Evolutionary conservation across 2,113 vertebrate genomes (phyloP).

Genomic region (Syngnathus scovelli): DNA sequence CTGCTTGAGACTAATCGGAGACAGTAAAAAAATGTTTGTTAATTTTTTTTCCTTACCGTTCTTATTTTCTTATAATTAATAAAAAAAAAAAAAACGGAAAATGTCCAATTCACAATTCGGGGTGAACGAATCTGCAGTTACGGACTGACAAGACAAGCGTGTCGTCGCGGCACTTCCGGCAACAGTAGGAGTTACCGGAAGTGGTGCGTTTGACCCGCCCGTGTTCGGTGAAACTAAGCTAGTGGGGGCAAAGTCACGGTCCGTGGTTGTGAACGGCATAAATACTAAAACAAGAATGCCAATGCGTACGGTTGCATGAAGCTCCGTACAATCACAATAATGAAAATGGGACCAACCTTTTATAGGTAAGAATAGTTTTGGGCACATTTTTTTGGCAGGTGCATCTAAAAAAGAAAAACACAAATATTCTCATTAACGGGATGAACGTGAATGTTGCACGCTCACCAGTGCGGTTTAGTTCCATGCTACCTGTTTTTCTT

Average conservation of each 20-base stretch:
- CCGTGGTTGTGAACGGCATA: no score
- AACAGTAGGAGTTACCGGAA: not conserved
- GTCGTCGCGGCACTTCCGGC: not conserved
- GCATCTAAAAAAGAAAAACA: no score
- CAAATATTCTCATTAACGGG: no score
- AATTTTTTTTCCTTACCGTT: not conserved
- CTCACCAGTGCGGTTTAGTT: not conserved
- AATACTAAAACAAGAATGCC: no score
- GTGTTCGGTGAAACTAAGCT: no score
- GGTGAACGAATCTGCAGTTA: not conserved
- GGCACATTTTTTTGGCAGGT: no score
- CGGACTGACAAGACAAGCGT: no score
- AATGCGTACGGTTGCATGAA: no score
- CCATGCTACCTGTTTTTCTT: not conserved
- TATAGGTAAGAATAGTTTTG: no score
- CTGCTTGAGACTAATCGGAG: not conserved
- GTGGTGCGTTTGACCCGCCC: not conserved
- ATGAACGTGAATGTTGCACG: slow-evolving; percentile 18
- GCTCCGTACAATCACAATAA: no score
- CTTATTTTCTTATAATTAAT: not conserved
- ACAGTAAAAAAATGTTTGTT: not conserved
- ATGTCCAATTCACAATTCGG: not conserved
- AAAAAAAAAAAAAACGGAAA: not conserved
- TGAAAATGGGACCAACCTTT: no score
- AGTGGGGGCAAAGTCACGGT: no score